phyloP scores from a whole-genome alignment of 2,888 invertebrate genomes.

The Chalcosyrphus nemorum region DNA sequence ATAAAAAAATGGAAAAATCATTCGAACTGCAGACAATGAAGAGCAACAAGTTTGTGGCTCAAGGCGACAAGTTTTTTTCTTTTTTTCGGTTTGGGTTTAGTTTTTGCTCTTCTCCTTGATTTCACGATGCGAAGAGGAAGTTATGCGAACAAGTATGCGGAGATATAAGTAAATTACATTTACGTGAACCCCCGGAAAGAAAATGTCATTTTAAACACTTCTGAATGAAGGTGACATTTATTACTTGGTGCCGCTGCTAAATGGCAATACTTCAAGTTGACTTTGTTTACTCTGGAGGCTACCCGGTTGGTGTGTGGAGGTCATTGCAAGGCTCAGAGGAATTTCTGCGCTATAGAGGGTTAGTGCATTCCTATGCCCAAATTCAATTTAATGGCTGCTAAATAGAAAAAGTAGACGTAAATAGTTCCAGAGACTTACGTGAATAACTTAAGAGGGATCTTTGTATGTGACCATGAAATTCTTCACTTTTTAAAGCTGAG shows the following conservation, averaged over 20 bases:
- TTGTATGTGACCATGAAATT: too few species aligned
- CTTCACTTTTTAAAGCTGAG: too few species aligned
- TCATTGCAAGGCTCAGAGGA: constrained; percentile 10
- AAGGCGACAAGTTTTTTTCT: constrained; percentile 56
- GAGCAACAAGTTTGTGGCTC: constrained; percentile 59
- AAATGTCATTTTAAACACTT: constrained; percentile 72
- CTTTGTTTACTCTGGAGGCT: constrained; percentile 4
- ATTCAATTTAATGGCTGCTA: neutral
- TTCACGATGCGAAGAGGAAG: constrained; percentile 23
- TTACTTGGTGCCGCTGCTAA: constrained; percentile 34
- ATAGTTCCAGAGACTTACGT: too few species aligned
- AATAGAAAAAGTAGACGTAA: too few species aligned
- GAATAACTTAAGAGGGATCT: too few species aligned
- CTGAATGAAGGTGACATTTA: constrained; percentile 72
- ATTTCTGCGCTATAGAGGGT: constrained; percentile 16
- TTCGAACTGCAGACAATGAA: constrained; percentile 34
- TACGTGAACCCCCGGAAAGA: constrained; percentile 71
- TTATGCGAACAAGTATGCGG: constrained; percentile 5
- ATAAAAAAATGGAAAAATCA: constrained; percentile 66
- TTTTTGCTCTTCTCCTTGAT: constrained; percentile 21
- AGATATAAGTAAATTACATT: constrained; percentile 58
- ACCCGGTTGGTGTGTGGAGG: neutral
- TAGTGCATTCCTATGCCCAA: constrained; percentile 37
- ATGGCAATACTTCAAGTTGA: constrained; percentile 15
- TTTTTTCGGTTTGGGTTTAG: neutral